These are phyloP conservation scores for Spodoptera exigua DNA, from an alignment of 2,888 invertebrate genomes.

Conservation along the genomic window DNA sequence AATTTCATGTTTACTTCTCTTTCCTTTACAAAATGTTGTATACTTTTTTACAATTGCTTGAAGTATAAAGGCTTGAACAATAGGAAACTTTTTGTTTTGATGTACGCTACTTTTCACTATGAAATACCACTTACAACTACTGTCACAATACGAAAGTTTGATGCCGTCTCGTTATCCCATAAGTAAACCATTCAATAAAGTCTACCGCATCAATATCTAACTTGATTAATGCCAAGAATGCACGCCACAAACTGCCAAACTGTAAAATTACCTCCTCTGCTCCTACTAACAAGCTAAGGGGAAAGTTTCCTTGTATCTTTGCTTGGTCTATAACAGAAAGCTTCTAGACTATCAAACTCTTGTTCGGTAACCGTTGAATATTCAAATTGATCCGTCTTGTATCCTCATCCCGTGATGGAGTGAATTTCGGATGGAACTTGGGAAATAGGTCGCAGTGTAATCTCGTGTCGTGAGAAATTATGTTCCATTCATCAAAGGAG, in stretches of 20 bases:
- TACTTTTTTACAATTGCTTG: slow-evolving; percentile 5
- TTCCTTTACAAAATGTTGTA: slow-evolving; percentile 24
- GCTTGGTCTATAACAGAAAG: slow-evolving; percentile 59
- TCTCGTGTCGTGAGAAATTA: slow-evolving; percentile 42
- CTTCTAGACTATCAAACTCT: slow-evolving; percentile 62
- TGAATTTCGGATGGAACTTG: slow-evolving; percentile 46
- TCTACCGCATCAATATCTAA: slow-evolving; percentile 42
- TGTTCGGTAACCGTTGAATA: slow-evolving; percentile 65
- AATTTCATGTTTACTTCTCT: slow-evolving; percentile 16
- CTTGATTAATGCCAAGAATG: slow-evolving; percentile 61
- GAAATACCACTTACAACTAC: too few relatives aligned
- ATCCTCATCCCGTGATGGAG: slow-evolving; percentile 36
- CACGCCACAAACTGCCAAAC: slow-evolving; percentile 61
- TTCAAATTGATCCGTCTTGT: slow-evolving; percentile 63
- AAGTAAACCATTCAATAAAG: slow-evolving; percentile 6
- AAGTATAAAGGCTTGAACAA: too few relatives aligned
- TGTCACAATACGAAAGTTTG: too few relatives aligned
- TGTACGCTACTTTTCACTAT: too few relatives aligned
- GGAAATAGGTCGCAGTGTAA: slow-evolving; percentile 52
- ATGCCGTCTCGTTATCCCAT: too few relatives aligned
- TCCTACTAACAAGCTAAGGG: slow-evolving; percentile 56
- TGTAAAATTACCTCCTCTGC: slow-evolving; percentile 64
- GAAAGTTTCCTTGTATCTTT: slow-evolving; percentile 63
- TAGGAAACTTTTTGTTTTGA: too few relatives aligned
- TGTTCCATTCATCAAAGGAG: slow-evolving; percentile 42